Percentiles rank a stretch among this genome's conserved stretches.
phyloP scores from a whole-genome alignment of 2,113 vertebrate species.

The Triplophysa tibetana region DNA sequence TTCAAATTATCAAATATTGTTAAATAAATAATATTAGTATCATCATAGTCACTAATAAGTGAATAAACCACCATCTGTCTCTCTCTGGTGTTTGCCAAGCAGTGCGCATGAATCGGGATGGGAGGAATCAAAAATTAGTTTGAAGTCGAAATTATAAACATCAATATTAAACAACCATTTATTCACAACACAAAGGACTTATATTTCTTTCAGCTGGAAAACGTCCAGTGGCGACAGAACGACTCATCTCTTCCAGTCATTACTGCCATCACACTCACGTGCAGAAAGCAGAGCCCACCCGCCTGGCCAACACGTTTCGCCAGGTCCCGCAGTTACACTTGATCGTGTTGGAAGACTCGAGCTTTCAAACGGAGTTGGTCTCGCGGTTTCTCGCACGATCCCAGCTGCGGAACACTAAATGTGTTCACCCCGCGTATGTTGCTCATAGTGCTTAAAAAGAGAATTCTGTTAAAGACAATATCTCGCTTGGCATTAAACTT shows the following conservation, averaged over 20 bases:
- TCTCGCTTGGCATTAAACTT: too few species aligned
- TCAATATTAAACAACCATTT: slow-evolving; percentile 76
- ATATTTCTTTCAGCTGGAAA: slow-evolving; percentile 57
- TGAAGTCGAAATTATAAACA: slow-evolving; percentile 63
- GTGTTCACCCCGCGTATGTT: slow-evolving; percentile 90
- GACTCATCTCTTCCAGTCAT: slow-evolving; percentile 76
- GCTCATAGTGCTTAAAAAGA: too few species aligned
- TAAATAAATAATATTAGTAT: too few species aligned
- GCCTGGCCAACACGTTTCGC: slow-evolving; percentile 90
- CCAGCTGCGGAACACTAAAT: slow-evolving; percentile 86
- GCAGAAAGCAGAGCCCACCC: slow-evolving; percentile 96
- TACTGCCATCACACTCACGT: slow-evolving; percentile 94
- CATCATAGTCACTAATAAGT: too few species aligned
- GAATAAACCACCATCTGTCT: too few species aligned
- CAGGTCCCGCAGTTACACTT: slow-evolving; percentile 92
- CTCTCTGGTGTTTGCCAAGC: too few species aligned
- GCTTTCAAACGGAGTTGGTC: slow-evolving; percentile 85
- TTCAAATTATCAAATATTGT: too few species aligned
- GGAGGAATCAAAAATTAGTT: too few species aligned
- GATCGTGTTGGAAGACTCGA: slow-evolving; percentile 92
- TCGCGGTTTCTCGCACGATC: slow-evolving; percentile 83
- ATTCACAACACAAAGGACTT: slow-evolving; percentile 68
- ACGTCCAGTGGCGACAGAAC: slow-evolving; percentile 58
- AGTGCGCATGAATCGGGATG: too few species aligned
- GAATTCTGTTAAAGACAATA: too few species aligned